phyloP scores from a whole-genome alignment of 2,797 vertebrate genomes.

The Pelobates cultripes region DNA sequence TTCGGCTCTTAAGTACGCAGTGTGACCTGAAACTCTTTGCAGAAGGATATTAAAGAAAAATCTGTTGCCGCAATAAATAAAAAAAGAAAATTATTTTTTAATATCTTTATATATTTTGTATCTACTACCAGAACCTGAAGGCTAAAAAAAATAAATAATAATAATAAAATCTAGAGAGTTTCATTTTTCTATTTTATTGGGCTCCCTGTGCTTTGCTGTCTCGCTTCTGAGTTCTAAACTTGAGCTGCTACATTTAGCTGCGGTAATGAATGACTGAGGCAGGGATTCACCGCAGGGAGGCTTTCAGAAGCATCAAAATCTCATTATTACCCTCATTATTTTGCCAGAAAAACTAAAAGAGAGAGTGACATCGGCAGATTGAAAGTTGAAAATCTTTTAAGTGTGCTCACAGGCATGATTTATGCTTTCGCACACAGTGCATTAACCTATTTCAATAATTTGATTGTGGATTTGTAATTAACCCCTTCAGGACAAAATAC shows the following conservation, averaged over 20 bases:
- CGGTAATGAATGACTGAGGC: constrained; percentile 51
- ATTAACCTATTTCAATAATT: constrained; percentile 28
- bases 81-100: constrained; percentile 5
- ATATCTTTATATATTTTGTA: constrained; percentile 9
- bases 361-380: constrained; percentile 35
- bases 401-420: constrained; percentile 1
- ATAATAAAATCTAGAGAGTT: not conserved
- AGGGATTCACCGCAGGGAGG: constrained; percentile 41
- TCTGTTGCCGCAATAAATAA: not conserved
- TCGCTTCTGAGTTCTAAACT: constrained; percentile 15
- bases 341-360: constrained; percentile 37
- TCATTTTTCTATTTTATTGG: constrained; percentile 36
- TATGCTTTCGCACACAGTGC: constrained; percentile 17
- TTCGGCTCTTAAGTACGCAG: not conserved
- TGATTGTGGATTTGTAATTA: constrained; percentile 32
- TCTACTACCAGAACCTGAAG: constrained; percentile 24
- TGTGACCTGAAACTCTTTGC: not conserved
- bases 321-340: constrained; percentile 54
- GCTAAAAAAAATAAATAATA: not conserved
- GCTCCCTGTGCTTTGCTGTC: not conserved
- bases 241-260: constrained; percentile 21
- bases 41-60: not conserved
- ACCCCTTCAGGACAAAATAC: not conserved
- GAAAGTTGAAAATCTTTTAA: constrained; percentile 34
- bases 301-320: constrained; percentile 48